Evolutionary conservation across 1,140 invertebrate species (phyloP).

Genomic region (Drosophila ercepeae): DNA sequence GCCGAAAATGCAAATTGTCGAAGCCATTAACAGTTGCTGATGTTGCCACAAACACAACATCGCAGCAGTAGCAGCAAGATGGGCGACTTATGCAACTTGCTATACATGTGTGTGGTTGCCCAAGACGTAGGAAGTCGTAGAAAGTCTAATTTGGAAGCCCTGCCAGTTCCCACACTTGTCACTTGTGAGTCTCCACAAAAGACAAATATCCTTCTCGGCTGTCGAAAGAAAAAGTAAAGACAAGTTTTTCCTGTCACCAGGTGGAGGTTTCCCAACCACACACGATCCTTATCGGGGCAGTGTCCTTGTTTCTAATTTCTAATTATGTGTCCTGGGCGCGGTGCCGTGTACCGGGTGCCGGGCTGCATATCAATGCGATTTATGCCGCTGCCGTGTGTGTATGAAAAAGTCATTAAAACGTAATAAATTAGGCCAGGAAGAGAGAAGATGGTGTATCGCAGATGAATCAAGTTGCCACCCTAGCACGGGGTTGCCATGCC

Average conservation of each 20-base stretch:
- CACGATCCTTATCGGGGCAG: no score
- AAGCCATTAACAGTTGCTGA: conserved; percentile 44
- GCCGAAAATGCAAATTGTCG: conserved; percentile 51
- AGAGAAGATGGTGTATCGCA: conserved; percentile 31
- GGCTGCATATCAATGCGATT: conserved; percentile 70
- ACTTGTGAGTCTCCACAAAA: no score
- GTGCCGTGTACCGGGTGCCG: conserved; percentile 3
- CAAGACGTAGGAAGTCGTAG: background rate
- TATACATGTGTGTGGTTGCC: background rate
- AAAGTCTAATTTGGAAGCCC: background rate
- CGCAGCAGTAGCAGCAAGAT: no score
- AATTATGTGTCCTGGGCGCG: conserved; percentile 39
- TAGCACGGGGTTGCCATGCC: conserved; percentile 4
- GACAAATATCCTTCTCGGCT: background rate
- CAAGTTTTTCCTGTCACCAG: no score
- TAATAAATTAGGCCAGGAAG: conserved; percentile 73
- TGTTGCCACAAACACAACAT: conserved; percentile 23
- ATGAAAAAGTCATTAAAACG: conserved; percentile 79
- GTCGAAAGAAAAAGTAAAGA: no score
- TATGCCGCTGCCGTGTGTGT: conserved; percentile 37
- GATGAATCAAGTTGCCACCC: conserved; percentile 17
- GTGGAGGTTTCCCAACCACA: no score
- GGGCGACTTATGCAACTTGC: background rate
- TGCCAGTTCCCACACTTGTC: no score
- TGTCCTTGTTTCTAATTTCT: conserved; percentile 25